phyloP scores from a whole-genome alignment of 1,140 invertebrate species.

The Trichonephila clavipes region DNA sequence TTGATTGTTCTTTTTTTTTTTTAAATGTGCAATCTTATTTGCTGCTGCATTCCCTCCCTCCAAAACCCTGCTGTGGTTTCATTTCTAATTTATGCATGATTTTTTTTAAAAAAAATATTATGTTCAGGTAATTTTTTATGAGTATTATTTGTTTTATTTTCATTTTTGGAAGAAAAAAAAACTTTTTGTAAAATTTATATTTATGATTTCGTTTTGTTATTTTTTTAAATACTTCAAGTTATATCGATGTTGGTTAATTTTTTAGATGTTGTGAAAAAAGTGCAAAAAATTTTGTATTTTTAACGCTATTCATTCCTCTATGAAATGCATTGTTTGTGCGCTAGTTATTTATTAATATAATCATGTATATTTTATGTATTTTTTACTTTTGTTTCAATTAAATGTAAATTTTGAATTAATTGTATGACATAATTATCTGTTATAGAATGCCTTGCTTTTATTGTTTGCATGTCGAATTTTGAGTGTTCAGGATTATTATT shows the following conservation, averaged over 20 bases:
- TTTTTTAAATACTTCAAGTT: constrained; percentile 4
- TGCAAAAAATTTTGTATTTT: constrained; percentile 9
- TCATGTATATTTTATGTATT: not conserved
- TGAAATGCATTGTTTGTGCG: not conserved
- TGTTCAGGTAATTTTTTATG: not conserved
- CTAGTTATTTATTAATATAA: not conserved
- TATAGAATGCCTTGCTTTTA: constrained; percentile 55
- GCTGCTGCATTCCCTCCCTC: not conserved
- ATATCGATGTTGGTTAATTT: not conserved
- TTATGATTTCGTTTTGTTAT: not conserved
- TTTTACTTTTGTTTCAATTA: not conserved
- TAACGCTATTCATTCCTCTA: not conserved
- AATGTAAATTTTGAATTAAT: not conserved
- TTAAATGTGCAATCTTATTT: constrained; percentile 22
- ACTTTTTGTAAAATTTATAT: not conserved
- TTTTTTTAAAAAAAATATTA: not conserved
- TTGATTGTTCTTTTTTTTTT: constrained; percentile 34
- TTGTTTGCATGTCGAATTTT: constrained; percentile 43
- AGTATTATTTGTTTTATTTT: not conserved
- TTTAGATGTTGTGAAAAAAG: not conserved
- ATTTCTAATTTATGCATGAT: constrained; percentile 32
- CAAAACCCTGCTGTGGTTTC: not conserved
- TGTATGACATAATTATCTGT: not conserved
- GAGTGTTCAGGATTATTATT: not conserved
- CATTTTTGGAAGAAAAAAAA: not conserved